Evolutionary conservation across 30 jellyfish, hydroid and myxozoan genomes (phyloP).

Genomic region (Calvadosia cruxmelitensis): DNA sequence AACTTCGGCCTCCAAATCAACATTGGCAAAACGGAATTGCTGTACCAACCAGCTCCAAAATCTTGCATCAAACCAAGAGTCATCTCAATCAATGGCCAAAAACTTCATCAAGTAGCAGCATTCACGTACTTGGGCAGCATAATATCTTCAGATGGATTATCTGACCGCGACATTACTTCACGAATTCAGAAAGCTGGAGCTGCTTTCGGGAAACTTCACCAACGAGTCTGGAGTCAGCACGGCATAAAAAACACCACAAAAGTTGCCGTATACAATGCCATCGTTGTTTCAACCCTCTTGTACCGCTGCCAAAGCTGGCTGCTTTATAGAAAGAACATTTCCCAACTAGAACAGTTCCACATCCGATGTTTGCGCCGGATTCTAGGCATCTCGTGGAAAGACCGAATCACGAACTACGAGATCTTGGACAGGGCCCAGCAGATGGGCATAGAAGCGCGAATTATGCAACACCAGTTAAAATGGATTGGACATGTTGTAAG

Average conservation of each 20-base stretch:
- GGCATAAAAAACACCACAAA: too few relatives aligned
- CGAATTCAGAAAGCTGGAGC: too few relatives aligned
- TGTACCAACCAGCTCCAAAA: neutral
- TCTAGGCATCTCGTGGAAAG: slow-evolving; percentile 1
- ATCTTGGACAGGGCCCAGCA: slow-evolving; percentile 6
- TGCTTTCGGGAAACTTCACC: too few relatives aligned
- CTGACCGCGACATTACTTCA: too few relatives aligned
- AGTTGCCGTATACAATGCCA: too few relatives aligned
- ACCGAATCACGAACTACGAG: slow-evolving; percentile 16
- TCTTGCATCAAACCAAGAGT: too few relatives aligned
- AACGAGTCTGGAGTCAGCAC: too few relatives aligned
- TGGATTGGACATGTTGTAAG: slow-evolving; percentile 17
- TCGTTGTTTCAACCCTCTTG: too few relatives aligned
- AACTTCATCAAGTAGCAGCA: too few relatives aligned
- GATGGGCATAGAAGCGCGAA: neutral
- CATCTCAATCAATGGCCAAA: slow-evolving; percentile 14
- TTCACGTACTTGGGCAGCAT: too few relatives aligned
- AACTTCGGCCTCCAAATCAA: slow-evolving; percentile 14
- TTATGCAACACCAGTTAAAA: neutral
- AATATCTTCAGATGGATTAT: too few relatives aligned
- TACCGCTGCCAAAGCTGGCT: slow-evolving; percentile 4
- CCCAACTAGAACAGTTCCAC: slow-evolving; percentile 4
- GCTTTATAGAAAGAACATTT: slow-evolving; percentile 10
- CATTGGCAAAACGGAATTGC: slow-evolving; percentile 3
- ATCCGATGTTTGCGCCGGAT: slow-evolving; percentile 5